phyloP scores from a whole-genome alignment of 2,888 invertebrate species.

The Carcina quercana region DNA sequence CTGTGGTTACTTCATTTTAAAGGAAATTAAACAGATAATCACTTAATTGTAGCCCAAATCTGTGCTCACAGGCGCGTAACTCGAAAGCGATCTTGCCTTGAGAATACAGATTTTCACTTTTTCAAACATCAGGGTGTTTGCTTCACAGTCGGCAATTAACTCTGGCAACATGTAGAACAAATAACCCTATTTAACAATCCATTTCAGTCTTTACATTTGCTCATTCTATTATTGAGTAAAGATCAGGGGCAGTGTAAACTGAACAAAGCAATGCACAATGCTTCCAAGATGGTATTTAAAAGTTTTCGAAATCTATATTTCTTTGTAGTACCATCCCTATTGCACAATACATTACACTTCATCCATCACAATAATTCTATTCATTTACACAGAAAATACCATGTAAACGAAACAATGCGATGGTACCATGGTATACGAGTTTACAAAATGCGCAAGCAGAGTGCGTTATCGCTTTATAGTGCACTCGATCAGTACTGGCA shows the following conservation, averaged over 20 bases:
- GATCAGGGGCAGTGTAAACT: slow-evolving; percentile 28
- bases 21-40: slow-evolving; percentile 51
- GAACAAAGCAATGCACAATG: slow-evolving; percentile 25
- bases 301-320: no score
- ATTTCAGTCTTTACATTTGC: slow-evolving; percentile 30
- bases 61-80: slow-evolving; percentile 44
- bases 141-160: slow-evolving; percentile 38
- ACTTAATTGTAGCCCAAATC: no score
- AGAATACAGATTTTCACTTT: slow-evolving; percentile 52
- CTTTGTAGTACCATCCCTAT: no score
- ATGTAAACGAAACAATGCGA: slow-evolving; percentile 36
- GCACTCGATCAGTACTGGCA: slow-evolving; percentile 41
- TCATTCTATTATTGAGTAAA: no score
- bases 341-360: no score
- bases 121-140: slow-evolving; percentile 46
- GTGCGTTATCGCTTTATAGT: slow-evolving; percentile 48
- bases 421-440: slow-evolving; percentile 16
- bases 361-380: no score
- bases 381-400: no score
- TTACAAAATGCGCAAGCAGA: slow-evolving; percentile 29
- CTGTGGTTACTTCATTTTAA: slow-evolving; percentile 24
- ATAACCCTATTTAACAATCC: slow-evolving; percentile 26
- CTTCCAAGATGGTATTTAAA: no score
- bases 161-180: slow-evolving; percentile 21
- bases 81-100: slow-evolving; percentile 49